phyloP scores from a whole-genome alignment of 1,140 invertebrate genomes.

The Panagrolaimus sp. region DNA sequence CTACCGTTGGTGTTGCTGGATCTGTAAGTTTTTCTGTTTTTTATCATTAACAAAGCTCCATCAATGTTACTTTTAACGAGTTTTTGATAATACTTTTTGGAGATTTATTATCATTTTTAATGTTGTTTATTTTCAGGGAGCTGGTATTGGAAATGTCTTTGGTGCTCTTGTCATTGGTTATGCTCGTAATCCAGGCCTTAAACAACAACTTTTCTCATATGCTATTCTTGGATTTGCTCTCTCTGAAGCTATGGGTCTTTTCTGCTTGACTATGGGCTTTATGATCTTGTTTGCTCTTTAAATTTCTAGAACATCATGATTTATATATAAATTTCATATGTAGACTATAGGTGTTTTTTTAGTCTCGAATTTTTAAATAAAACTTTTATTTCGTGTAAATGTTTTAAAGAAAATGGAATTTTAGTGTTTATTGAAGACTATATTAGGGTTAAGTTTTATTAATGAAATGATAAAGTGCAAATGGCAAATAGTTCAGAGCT shows the following conservation, averaged over 20 bases:
- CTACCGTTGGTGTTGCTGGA: conserved; percentile 97
- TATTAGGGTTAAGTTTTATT: no score
- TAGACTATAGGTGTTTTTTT: no score
- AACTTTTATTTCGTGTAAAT: no score
- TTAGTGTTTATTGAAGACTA: no score
- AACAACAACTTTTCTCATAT: conserved; percentile 82
- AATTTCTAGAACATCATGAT: no score
- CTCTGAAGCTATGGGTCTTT: conserved; percentile 99
- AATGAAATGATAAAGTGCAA: no score
- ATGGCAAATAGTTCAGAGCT: no score
- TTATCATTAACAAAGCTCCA: background rate
- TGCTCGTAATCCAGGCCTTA: conserved; percentile 92
- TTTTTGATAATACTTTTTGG: no score
- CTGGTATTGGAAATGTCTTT: conserved; percentile 80
- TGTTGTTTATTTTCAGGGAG: conserved; percentile 37
- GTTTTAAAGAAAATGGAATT: no score
- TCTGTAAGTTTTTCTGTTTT: conserved; percentile 64
- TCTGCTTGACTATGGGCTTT: conserved; percentile 99
- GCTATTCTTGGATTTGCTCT: conserved; percentile 74
- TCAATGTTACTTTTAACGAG: no score
- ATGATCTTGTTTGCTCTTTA: conserved; percentile 98
- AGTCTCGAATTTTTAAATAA: no score
- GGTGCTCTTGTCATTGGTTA: conserved; percentile 98
- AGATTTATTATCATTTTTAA: background rate
- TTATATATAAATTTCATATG: no score